Evolutionary conservation across 64 coral and sea anemone genomes (phyloP).

Genomic region (Stichodactyla mertensii): DNA sequence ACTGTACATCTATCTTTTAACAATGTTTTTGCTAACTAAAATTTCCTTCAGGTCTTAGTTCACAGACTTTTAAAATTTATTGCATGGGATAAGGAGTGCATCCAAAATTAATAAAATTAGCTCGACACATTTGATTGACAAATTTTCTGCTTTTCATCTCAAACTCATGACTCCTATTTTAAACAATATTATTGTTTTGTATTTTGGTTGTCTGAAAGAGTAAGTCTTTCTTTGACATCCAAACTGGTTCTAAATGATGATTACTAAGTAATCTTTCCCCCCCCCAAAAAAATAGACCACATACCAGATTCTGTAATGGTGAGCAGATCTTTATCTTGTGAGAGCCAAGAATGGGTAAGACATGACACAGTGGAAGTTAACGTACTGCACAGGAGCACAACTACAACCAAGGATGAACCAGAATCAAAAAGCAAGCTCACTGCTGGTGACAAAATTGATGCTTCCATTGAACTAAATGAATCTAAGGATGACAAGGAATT

Average conservation of each 20-base stretch:
- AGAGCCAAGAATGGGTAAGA: not conserved
- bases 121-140: too few species aligned
- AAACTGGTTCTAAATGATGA: not conserved
- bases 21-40: too few species aligned
- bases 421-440: not conserved
- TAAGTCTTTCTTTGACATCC: not conserved
- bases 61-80: too few species aligned
- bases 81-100: too few species aligned
- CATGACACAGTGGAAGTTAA: not conserved
- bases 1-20: too few species aligned
- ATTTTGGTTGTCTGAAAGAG: too few species aligned
- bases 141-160: too few species aligned
- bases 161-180: too few species aligned
- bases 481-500: not conserved
- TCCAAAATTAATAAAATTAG: too few species aligned
- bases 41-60: too few species aligned
- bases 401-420: not conserved
- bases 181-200: too few species aligned
- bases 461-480: not conserved
- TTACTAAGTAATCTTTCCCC: not conserved
- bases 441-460: not conserved
- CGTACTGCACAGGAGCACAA: not conserved
- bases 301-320: conserved; percentile 26
- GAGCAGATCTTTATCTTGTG: not conserved
- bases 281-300: conserved; percentile 2